These are phyloP conservation scores for Apeltes quadracus DNA, from an alignment of 2,113 vertebrate species.

Conservation along the genomic window DNA sequence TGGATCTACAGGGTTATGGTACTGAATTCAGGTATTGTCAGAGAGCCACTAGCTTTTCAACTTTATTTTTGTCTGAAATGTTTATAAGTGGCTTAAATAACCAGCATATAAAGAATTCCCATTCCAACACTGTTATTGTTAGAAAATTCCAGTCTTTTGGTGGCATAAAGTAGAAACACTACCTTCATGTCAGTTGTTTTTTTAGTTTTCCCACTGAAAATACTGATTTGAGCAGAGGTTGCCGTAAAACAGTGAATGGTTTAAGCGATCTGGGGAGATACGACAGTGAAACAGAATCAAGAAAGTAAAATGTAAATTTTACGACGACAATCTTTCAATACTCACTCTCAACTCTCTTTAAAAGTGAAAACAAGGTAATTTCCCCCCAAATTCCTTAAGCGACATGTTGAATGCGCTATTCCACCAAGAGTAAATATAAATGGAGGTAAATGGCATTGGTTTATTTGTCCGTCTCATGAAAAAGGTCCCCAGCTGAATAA, in stretches of 20 bases:
- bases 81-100: background rate
- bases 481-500: constrained; percentile 11
- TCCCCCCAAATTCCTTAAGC: background rate
- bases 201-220: constrained; percentile 8
- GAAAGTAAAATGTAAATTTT: background rate
- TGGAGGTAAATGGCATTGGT: background rate
- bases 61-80: background rate
- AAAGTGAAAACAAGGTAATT: background rate
- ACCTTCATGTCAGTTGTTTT: background rate
- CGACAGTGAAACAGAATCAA: background rate
- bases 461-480: constrained; percentile 1
- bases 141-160: background rate
- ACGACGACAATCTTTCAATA: background rate
- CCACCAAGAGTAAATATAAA: background rate
- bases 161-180: background rate
- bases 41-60: background rate
- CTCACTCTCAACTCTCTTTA: background rate
- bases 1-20: background rate
- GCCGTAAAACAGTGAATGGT: background rate
- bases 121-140: background rate
- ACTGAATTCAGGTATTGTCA: background rate
- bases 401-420: background rate
- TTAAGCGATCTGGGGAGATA: background rate
- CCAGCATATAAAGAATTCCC: background rate
- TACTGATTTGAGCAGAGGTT: background rate